Evolutionary conservation across 1,140 invertebrate genomes (phyloP).

Genomic region (Aphis craccivora): DNA sequence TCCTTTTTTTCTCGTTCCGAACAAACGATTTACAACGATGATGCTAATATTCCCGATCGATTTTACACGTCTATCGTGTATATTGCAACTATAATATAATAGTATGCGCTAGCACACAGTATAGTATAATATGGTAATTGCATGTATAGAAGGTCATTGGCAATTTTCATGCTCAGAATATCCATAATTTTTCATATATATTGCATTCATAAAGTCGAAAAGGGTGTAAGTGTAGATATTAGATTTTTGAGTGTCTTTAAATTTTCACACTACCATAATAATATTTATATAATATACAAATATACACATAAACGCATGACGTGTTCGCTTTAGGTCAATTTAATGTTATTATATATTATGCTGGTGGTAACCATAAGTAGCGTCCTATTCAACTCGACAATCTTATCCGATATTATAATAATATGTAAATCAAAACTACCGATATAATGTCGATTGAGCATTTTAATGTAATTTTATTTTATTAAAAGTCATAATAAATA

Average conservation of each 20-base stretch:
- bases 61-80: neutral
- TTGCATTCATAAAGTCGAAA: neutral
- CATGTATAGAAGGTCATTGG: neutral
- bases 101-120: neutral
- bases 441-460: neutral
- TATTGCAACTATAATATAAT: neutral
- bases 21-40: neutral
- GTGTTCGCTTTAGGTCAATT: neutral
- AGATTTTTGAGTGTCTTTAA: neutral
- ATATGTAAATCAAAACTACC: neutral
- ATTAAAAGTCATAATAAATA: neutral
- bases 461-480: neutral
- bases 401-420: neutral
- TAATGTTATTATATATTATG: neutral
- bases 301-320: neutral
- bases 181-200: conserved; percentile 11
- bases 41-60: neutral
- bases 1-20: neutral
- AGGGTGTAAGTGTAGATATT: neutral
- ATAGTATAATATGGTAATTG: neutral
- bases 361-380: neutral
- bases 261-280: neutral
- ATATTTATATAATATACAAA: neutral
- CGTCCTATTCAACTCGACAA: neutral
- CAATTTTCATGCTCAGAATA: neutral